These are phyloP conservation scores for Agelastica alni DNA, from an alignment of 2,888 invertebrate genomes.

Conservation along the genomic window DNA sequence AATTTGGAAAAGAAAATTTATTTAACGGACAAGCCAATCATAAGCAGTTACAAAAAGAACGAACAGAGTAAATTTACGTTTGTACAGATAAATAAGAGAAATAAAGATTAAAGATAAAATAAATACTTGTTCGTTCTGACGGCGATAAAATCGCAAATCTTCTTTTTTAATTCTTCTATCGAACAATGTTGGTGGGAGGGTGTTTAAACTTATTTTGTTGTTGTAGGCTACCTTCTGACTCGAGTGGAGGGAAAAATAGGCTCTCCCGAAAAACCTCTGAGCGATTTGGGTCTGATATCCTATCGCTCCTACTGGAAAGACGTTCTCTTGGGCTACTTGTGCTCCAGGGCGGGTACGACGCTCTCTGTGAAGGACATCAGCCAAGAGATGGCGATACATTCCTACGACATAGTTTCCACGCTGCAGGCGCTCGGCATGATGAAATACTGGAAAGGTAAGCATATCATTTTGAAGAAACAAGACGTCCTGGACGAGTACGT, in stretches of 20 bases:
- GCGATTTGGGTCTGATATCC: slow-evolving; percentile 95
- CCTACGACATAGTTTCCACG: slow-evolving; percentile 97
- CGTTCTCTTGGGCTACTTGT: slow-evolving; percentile 87
- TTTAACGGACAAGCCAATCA: too few relatives aligned
- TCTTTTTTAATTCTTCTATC: too few relatives aligned
- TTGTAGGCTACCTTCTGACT: slow-evolving; percentile 91
- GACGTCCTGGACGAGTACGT: slow-evolving; percentile 93
- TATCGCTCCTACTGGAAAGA: slow-evolving; percentile 99
- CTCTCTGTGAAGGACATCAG: slow-evolving; percentile 89
- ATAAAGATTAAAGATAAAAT: too few relatives aligned
- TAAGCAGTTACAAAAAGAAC: too few relatives aligned
- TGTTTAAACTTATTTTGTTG: slow-evolving; percentile 25
- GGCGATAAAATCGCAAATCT: too few relatives aligned
- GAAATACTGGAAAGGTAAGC: slow-evolving; percentile 97
- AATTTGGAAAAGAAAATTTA: too few relatives aligned
- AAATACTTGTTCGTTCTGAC: too few relatives aligned
- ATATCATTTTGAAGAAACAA: slow-evolving; percentile 92
- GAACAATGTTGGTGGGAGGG: too few relatives aligned
- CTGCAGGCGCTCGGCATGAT: slow-evolving; percentile 88
- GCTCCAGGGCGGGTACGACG: slow-evolving; percentile 85
- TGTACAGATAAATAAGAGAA: too few relatives aligned
- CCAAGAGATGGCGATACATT: slow-evolving; percentile 93
- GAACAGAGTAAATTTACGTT: too few relatives aligned
- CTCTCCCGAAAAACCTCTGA: slow-evolving; percentile 98
- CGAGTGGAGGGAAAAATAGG: slow-evolving; percentile 96